Evolutionary conservation across 2,888 invertebrate genomes (phyloP).

Genomic region (Mythimna albipuncta): DNA sequence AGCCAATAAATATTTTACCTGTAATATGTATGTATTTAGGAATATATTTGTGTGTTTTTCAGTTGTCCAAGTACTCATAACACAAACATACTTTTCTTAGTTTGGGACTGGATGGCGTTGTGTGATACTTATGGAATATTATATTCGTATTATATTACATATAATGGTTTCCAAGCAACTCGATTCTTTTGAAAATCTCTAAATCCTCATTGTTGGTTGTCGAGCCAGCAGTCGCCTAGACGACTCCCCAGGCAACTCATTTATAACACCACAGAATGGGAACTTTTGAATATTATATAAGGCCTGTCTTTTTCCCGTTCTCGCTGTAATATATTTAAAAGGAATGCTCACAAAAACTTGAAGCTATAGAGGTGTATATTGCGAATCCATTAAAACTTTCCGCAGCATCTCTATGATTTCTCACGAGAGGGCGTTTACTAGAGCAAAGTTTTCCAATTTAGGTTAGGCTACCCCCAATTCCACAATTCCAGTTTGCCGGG

Average conservation of each 20-base stretch:
- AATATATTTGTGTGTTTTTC: too few species aligned
- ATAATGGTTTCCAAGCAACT: conserved; percentile 20
- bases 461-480: conserved; percentile 63
- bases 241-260: conserved; percentile 28
- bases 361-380: conserved; percentile 44
- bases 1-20: not conserved
- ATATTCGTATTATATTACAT: too few species aligned
- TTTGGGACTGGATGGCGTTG: too few species aligned
- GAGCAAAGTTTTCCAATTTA: conserved; percentile 78
- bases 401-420: conserved; percentile 62
- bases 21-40: too few species aligned
- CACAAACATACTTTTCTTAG: too few species aligned
- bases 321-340: conserved; percentile 31
- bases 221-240: conserved; percentile 17
- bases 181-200: conserved; percentile 9
- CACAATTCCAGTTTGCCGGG: conserved; percentile 50
- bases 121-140: too few species aligned
- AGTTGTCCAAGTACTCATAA: too few species aligned
- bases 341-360: conserved; percentile 23
- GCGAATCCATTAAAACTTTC: conserved; percentile 65
- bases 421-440: conserved; percentile 56
- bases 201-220: conserved; percentile 17
- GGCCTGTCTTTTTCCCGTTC: conserved; percentile 10
- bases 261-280: conserved; percentile 17
- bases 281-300: conserved; percentile 17